Base-by-base conservation (phyloP, 2,113 vertebrate genomes). In the Trochalopteron elliotii region DNA sequence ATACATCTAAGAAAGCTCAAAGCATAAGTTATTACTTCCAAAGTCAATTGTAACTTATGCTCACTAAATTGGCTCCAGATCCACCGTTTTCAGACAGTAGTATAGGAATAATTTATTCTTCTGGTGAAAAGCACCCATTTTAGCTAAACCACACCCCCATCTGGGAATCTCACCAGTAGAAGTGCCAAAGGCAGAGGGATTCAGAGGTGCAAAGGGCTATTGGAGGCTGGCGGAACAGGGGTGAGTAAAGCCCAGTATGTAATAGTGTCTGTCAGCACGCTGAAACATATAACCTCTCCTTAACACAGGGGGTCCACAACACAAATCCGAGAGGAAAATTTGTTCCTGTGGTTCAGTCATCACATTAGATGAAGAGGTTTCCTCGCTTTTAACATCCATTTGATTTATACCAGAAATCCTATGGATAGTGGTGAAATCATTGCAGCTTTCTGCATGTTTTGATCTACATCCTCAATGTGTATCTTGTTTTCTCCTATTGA, bases 11-110 rank as follows among this genome's bases (percentile, higher is more conserved):
- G 63, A 74, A 87, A 93, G n/a, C 63, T 96, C 22, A 35, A 87
- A 85, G 91, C 79, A 45, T 95, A 96, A 93, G 80, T 91, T 89
- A 94, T 95, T 93, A 83, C 86, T 87, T 96, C 86, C 93, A 96
- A 93, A 86, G 87, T 83, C 90, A 95, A 88, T 95, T 95, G 94
- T 93, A 97, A 93, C 83, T 92, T 87, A 91, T n/a, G 83, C 75
- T 96, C 71, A 89, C 81, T 96, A 97, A 97, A 97, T 97, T 90
- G 94, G 96, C 95, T 95, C 94, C 85, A 97, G 96, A 96, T 85
- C 91, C 87, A 93, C 81, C 76, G 80, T 81, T 65, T 94, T 93
- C 85, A 93, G 91, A 95, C 90, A 89, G 76, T 70, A 96, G 83
- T 94, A 92, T 23, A 87, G 42, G 50, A 94, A 95, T 96, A 97